Evolutionary conservation across 2,888 invertebrate species (phyloP), one percentile per base, ranked within the genome.

Genomic region (Amblyjoppa proteus): DNA sequence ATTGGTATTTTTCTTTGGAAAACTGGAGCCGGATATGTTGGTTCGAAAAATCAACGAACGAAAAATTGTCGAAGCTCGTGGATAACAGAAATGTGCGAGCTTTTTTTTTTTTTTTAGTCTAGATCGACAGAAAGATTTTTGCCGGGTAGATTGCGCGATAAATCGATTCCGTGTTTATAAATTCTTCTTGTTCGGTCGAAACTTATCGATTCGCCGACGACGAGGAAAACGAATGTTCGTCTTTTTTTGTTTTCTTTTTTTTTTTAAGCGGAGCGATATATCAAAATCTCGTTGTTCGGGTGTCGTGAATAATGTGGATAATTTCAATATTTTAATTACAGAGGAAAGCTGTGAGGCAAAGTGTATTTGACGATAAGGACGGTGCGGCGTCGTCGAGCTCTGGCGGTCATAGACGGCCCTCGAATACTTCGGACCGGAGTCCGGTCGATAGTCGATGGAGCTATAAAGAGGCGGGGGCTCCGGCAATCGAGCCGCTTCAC

Each of bases 321-420:
- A 81, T 83, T 83, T 80, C 73, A 58, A 86, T 81, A 75, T 53
- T 75, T 82, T 73, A 85, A 76, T 64, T 82, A 85, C 82, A 82
- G 71, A 61, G 11, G 20, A 34, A 25, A 11, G 64, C 61, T 61
- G 68, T 49, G 69, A 49, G 13, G 66, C 41, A 41, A 9, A 41
- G 31, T 64, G 16, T 64, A 13, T 64, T 45, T 49, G 45, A 58
- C 64, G 28, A 38, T 61, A 11, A 11, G 28, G 13, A 61, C 16
- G 45, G 45, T 61, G n/a, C 1, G 45, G 16, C 61, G 28, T 45
- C 20, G 58, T 74, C 20, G n/a, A 25, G 28, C 4, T 3, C 20
- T 7, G 3, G 11, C 9, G 31, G 25, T 16, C 45, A 16, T 16
- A 45, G 45, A 45, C 34, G 20, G 25, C 16, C 11, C 28, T 49